phyloP scores from a whole-genome alignment of 2,888 invertebrate species.

The Cheilosia variabilis region DNA sequence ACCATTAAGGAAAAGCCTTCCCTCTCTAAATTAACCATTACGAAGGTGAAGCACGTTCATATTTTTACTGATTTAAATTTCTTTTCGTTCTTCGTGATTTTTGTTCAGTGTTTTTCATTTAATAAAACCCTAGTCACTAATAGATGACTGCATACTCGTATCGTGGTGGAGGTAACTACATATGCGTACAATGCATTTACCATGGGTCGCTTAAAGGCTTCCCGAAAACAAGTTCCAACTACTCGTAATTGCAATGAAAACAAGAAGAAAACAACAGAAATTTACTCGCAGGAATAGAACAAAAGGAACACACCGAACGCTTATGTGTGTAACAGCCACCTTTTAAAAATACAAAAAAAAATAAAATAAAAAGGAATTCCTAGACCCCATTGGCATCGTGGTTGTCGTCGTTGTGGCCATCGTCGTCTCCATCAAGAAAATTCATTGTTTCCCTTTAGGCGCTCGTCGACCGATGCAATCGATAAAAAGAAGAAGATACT shows the following conservation, averaged over 20 bases:
- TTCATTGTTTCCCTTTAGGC: constrained; percentile 71
- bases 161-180: background rate
- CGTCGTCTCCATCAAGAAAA: constrained; percentile 58
- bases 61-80: constrained; percentile 60
- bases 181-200: constrained; percentile 36
- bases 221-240: constrained; percentile 51
- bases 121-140: constrained; percentile 41
- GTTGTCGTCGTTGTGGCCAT: background rate
- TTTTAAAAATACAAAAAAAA: background rate
- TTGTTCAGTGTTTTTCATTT: constrained; percentile 41
- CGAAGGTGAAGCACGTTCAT: constrained; percentile 56
- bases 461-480: constrained; percentile 52
- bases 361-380: constrained; percentile 6
- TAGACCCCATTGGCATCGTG: constrained; percentile 40
- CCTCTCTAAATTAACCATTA: constrained; percentile 40
- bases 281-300: constrained; percentile 40
- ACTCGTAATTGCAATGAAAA: constrained; percentile 46
- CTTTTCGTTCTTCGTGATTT: constrained; percentile 30
- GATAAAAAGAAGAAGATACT: constrained; percentile 60
- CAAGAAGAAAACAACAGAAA: constrained; percentile 21
- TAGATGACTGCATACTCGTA: constrained; percentile 17
- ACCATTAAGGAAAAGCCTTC: constrained; percentile 28
- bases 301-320: constrained; percentile 50
- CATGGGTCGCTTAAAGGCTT: constrained; percentile 49
- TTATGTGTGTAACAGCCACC: constrained; percentile 34